A percentile compares a stretch with the other conserved stretches of the same genome.
Evolutionary conservation across 2,888 invertebrate genomes (phyloP).

Genomic region (Druceiella hillmani): DNA sequence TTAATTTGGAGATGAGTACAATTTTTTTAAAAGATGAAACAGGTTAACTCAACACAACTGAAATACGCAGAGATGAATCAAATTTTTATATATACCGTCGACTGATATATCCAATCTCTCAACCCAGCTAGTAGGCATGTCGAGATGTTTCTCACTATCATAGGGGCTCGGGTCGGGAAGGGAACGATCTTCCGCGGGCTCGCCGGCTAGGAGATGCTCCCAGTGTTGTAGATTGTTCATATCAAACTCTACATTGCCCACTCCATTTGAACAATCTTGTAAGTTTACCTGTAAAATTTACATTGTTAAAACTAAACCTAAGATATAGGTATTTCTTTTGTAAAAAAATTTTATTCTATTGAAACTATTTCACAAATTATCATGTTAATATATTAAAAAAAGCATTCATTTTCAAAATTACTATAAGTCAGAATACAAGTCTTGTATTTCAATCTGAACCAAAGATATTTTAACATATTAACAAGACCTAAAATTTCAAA

Average conservation of each 20-base stretch:
- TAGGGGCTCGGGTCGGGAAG: slow-evolving; percentile 43
- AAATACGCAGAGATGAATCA: neutral
- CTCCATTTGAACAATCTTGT: slow-evolving; percentile 49
- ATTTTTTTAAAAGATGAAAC: slow-evolving; percentile 3
- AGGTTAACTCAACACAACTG: slow-evolving; percentile 3
- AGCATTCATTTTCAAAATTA: no score
- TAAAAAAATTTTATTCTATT: no score
- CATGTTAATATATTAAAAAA: no score
- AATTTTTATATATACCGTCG: slow-evolving; percentile 35
- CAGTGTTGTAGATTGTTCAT: slow-evolving; percentile 55
- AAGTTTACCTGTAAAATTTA: slow-evolving; percentile 48
- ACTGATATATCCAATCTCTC: slow-evolving; percentile 57
- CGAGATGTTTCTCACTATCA: slow-evolving; percentile 64
- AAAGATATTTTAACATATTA: no score
- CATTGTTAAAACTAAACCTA: no score
- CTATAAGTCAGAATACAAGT: no score
- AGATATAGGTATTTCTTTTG: no score
- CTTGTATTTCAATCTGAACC: no score
- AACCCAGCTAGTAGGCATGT: slow-evolving; percentile 73
- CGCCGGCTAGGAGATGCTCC: slow-evolving; percentile 70
- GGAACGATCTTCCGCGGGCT: slow-evolving; percentile 52
- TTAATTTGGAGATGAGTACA: no score
- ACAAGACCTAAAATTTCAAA: no score
- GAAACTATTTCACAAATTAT: no score
- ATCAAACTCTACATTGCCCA: slow-evolving; percentile 56